Conservation (phyloP, 2,113 vertebrate genomes). For the Serilophus lunatus region DNA sequence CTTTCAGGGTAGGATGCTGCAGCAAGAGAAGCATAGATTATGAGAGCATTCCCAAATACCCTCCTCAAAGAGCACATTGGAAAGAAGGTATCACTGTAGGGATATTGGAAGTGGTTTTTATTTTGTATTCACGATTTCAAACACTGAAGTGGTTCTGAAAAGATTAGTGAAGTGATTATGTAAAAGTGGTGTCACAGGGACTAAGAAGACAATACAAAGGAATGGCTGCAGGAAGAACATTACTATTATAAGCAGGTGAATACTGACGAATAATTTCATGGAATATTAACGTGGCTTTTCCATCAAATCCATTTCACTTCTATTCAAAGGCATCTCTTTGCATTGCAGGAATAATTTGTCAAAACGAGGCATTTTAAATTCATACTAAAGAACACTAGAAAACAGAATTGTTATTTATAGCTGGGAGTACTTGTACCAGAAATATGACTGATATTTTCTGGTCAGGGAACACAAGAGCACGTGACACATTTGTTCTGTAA, state of each 20-base stretch:
- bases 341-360: neutral
- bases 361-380: slow-evolving; percentile 3
- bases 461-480: neutral
- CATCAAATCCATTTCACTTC: neutral
- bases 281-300: neutral
- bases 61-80: neutral
- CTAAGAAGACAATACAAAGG: neutral
- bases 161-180: neutral
- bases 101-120: neutral
- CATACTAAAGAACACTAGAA: neutral
- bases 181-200: neutral
- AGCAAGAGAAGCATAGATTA: neutral
- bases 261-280: neutral
- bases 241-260: neutral
- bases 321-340: neutral
- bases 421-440: slow-evolving; percentile 23
- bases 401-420: slow-evolving; percentile 48
- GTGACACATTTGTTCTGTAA: neutral
- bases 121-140: neutral
- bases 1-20: neutral
- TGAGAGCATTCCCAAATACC: neutral
- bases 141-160: neutral
- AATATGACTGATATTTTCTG: slow-evolving; percentile 5
- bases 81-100: neutral
- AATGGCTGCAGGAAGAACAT: neutral